These are phyloP conservation scores for Arvicanthis niloticus DNA, from an alignment of 2,113 vertebrate genomes.

Conservation along the genomic window DNA sequence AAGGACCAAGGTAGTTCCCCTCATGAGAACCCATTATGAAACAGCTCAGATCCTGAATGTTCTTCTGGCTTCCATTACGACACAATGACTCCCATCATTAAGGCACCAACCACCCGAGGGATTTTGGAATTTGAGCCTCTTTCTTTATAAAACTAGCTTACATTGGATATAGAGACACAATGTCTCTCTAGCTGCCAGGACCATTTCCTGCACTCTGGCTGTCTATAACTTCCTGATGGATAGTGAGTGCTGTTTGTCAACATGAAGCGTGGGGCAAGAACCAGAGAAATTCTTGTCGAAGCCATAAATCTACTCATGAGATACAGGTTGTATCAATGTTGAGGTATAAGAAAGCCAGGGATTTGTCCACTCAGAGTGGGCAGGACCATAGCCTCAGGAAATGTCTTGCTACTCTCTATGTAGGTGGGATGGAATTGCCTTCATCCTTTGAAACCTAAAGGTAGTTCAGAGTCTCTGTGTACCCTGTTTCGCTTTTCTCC, in stretches of 20 bases:
- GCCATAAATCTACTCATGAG: background rate
- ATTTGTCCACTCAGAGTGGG: fast-evolving
- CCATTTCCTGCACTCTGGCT: background rate
- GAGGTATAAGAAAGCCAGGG: background rate
- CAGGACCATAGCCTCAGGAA: background rate
- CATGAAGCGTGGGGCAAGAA: background rate
- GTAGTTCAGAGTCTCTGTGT: background rate
- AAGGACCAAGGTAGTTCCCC: background rate
- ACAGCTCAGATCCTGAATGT: no score
- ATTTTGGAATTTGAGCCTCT: background rate
- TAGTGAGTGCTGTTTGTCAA: background rate
- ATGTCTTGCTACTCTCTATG: background rate
- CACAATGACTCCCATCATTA: background rate
- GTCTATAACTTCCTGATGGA: background rate
- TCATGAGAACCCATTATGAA: background rate
- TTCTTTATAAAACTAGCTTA: background rate
- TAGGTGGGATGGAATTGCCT: background rate
- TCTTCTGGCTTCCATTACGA: background rate
- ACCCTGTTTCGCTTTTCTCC: background rate
- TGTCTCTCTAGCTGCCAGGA: background rate
- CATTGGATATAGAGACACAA: background rate
- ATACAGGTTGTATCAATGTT: fast-evolving
- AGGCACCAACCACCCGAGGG: background rate
- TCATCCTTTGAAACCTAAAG: background rate
- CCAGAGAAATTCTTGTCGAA: background rate